phyloP scores from a whole-genome alignment of 1,140 invertebrate species.

The Ruditapes philippinarum region DNA sequence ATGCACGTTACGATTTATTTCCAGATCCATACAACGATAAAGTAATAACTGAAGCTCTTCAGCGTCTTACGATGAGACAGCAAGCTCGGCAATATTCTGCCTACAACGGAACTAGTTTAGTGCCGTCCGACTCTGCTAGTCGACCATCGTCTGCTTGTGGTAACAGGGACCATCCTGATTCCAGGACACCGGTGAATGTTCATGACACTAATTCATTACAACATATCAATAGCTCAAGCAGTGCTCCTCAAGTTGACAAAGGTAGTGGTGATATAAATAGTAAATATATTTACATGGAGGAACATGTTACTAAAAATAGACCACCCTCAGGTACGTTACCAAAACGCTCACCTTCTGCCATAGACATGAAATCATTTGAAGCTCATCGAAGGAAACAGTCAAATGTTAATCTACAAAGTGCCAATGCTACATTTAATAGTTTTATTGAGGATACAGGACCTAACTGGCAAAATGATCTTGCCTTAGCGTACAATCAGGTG shows the following conservation, averaged over 20 bases:
- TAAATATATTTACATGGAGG: slow-evolving; percentile 69
- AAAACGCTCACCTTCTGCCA: slow-evolving; percentile 54
- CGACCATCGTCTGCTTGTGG: slow-evolving; percentile 56
- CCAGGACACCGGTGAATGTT: not conserved
- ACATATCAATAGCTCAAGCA: slow-evolving; percentile 4
- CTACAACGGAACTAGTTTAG: slow-evolving; percentile 78
- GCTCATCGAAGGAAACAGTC: slow-evolving; percentile 60
- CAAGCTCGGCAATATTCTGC: slow-evolving; percentile 85
- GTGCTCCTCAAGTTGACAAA: slow-evolving; percentile 25
- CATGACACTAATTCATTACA: not conserved
- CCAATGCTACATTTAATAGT: slow-evolving; percentile 83
- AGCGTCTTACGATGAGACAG: slow-evolving; percentile 81
- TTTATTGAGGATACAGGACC: slow-evolving; percentile 79
- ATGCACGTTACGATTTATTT: too few relatives aligned
- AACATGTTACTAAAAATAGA: slow-evolving; percentile 62
- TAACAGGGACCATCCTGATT: not conserved
- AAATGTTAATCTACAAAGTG: slow-evolving; percentile 77
- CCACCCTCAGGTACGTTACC: slow-evolving; percentile 65
- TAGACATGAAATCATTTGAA: slow-evolving; percentile 43
- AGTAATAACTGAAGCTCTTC: slow-evolving; percentile 83
- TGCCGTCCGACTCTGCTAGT: slow-evolving; percentile 54
- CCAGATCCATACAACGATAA: slow-evolving; percentile 84
- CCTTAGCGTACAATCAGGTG: slow-evolving; percentile 79
- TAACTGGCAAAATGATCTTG: slow-evolving; percentile 78
- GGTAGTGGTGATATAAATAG: slow-evolving; percentile 38